Evolutionary conservation across 2,113 vertebrate genomes (phyloP), one percentile per base, ranked within the genome.

Genomic region (Lucifuga dentata): DNA sequence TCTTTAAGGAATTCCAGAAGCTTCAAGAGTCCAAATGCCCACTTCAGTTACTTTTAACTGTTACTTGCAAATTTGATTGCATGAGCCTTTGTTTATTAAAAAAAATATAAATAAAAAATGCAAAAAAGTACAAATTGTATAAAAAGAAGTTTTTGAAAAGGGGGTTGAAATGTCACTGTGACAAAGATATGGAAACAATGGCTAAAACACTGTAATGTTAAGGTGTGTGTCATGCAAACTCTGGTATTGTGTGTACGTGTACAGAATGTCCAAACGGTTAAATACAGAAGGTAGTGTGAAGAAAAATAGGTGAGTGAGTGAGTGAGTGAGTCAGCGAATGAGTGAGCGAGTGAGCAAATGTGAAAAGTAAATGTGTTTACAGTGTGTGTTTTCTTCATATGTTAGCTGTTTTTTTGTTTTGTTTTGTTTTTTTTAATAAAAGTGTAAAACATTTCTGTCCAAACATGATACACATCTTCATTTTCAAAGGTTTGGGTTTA

Each of bases 341-440:
- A 64, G 36, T 23, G 73, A 60, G 59, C 52, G 23, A 61, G 43
- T 24, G 61, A 72, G 39, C 33, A 17, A 43, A 52, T 16, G 35
- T 38, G 40, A 41, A 19, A 29, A 61, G 53, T 59, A 65, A 62
- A 64, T 76, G 58, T 62, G 32, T 56, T 68, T 55, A 38, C 55
- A 40, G 11, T 29, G 49, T 70, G 44, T 57, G 23, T 19, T 49
- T 19, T 65, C 44, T 69, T 62, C 72, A 49, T 48, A 58, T 77
- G 68, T 79, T 50, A 73, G 57, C 24, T 50, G 7, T 39, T 44
- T 78, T 80, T 50, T 85, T 53, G 83, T 81, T 77, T 69, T 67
- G 35, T 44, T 78, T 80, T 50, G 83, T 53, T 85, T 81, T 77
- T 69, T 67, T 49, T 46, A 85, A 90, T 90, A 90, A 89, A 91